Evolutionary conservation across 2,888 invertebrate species (phyloP), one percentile per base, ranked within the genome.

Genomic region (Patella pellucida): DNA sequence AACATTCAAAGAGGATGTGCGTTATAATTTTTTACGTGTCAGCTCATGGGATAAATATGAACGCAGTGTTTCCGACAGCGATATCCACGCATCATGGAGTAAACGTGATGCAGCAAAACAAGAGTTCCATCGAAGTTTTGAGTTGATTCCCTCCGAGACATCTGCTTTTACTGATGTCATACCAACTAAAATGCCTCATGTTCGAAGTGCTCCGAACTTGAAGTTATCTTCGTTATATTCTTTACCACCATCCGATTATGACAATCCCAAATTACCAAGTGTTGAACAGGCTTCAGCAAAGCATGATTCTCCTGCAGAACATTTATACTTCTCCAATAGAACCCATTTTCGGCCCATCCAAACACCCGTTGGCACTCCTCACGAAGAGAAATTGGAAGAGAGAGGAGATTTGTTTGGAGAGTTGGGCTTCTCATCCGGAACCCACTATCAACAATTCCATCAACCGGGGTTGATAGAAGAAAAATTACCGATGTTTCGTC

Each of bases 271-370:
- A 52, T 50, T 23, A 19, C 52, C 69, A 19, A 62, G 19, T 62
- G 62, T 19, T 27, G 75, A 79, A 14, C 69, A 68, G 12, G 75
- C 70, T 62, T 78, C 82, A 68, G 91, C 92, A 85, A 77, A 68
- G 41, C 74, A 75, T 5, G 69, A 52, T 19, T 81, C 82, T 50
- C 83, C 85, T 52, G 93, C 93, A 83, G 95, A 95, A 88, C 95
- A 96, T 91, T 91, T 95, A 83, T 92, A 95, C 79, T 95, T 94
- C 23, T 95, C 96, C 11, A 93, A 94, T 81, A 94, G 94, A 81
- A 96, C 96, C 77, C 96, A 96, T 92, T 96, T 96, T 92, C 94
- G 94, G 82, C 96, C 96, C 19, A 96, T 96, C 84, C 93, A 94
- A 41, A 84, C 85, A 15, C 85, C 84, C 19, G 68, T 69, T 27